Base-by-base conservation (phyloP, 2,113 vertebrate species). In the Oenanthe melanoleuca region DNA sequence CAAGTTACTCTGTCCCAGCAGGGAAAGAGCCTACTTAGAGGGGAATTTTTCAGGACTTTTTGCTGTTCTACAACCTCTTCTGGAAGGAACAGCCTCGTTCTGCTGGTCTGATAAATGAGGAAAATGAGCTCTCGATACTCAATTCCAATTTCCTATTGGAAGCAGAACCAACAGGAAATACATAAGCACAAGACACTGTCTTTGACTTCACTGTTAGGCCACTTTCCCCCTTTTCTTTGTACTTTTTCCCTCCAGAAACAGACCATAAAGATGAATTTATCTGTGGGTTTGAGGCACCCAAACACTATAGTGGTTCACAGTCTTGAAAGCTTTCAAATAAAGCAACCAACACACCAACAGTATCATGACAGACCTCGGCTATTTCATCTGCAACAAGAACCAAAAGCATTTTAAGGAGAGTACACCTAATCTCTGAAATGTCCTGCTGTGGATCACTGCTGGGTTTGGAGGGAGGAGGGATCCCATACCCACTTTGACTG, bases 331-430 rank as follows among this genome's bases (percentile, higher is more conserved):
- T 81, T 79, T 66, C 40, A 56, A 37, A 78, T 17, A 28, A 69
- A 86, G 28, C 55, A 49, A 66, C 40, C 44, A 56, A 34, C 11
- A 13, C 42, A 59, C 23, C 61, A 37, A 45, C 4, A 31, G 26
- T 2, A 52, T 25, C 28, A 2, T 2, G 52, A 26, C n/a, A 74
- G 40, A 44, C 12, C 14, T 5, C 6, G 20, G 38, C 40, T 49
- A 11, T 15, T 86, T 86, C 64, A 57, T 24, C 33, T 15, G 8
- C 0, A 0, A 31, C 0, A 55, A 44, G 69, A 74, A 56, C 57
- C 0, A 0, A 55, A 70, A 29, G 24, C 31, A 9, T 29, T 85
- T 71, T 12, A 44, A 59, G 60, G 74, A 11, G 2, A 75, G 6
- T 28, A 45, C 38, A 34, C 6, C 38, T 34, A 42, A 73, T 7